Evolutionary conservation across 2,888 invertebrate genomes (phyloP).

Genomic region (Periphyllus acericola): DNA sequence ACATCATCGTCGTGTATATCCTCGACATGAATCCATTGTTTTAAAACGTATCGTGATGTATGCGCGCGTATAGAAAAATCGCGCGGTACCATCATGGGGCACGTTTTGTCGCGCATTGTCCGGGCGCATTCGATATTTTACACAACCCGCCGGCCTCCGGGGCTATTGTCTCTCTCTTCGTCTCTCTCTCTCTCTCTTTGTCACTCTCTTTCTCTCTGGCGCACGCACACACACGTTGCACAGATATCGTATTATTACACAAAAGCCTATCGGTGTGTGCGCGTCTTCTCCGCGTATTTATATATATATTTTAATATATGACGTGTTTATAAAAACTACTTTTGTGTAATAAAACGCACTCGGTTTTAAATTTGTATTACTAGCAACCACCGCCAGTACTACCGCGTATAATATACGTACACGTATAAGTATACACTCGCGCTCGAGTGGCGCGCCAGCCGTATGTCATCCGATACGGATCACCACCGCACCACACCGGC

Average conservation of each 20-base stretch:
- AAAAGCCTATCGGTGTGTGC: background rate
- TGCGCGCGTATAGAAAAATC: conserved; percentile 33
- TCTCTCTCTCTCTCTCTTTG: background rate
- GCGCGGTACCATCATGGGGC: conserved; percentile 49
- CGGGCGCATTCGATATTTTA: conserved; percentile 48
- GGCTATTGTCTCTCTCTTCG: conserved; percentile 18
- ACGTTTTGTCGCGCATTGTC: conserved; percentile 55
- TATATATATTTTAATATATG: background rate
- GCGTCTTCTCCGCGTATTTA: background rate
- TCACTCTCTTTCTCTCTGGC: background rate
- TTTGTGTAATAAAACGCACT: conserved; percentile 58
- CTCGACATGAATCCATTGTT: conserved; percentile 53
- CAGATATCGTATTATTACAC: background rate
- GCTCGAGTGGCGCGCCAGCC: conserved; percentile 46
- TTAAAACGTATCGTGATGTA: conserved; percentile 7
- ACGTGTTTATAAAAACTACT: conserved; percentile 34
- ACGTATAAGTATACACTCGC: background rate
- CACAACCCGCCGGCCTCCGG: conserved; percentile 3
- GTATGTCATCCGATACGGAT: conserved; percentile 60
- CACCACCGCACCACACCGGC: background rate
- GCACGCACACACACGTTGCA: background rate
- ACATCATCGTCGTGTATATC: background rate
- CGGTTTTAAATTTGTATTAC: conserved; percentile 30
- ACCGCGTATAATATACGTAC: background rate
- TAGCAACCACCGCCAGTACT: background rate